Conservation (phyloP, 2,113 vertebrate species). For the Sinocyclocheilus anophthalmus region DNA sequence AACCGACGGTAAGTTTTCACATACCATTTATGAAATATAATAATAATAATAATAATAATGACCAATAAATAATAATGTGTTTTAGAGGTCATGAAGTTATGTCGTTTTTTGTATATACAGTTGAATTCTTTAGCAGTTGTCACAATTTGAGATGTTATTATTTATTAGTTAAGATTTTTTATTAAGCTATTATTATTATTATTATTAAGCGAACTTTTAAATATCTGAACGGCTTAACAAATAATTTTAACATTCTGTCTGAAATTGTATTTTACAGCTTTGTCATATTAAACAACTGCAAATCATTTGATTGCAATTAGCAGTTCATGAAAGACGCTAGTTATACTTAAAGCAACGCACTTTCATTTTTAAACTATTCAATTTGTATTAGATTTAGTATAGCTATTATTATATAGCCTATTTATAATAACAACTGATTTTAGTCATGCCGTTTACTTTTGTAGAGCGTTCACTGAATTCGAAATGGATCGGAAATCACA, state of each 20-base stretch:
- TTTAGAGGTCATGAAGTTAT: no score
- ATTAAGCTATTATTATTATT: not conserved
- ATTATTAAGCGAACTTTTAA: not conserved
- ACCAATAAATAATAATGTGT: no score
- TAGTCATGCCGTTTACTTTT: not conserved
- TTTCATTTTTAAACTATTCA: not conserved
- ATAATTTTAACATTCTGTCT: not conserved
- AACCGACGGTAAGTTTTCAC: conserved; percentile 83
- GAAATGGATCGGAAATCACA: not conserved
- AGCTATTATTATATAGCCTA: not conserved
- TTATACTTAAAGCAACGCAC: not conserved
- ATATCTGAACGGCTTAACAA: not conserved
- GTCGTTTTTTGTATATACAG: not conserved
- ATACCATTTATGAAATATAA: not conserved
- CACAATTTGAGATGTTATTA: not conserved
- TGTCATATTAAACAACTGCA: not conserved
- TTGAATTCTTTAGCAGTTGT: not conserved
- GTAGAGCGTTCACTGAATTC: not conserved
- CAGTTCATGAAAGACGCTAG: not conserved
- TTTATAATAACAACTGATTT: not conserved
- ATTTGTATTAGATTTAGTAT: no score
- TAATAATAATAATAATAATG: no score
- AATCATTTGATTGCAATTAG: no score
- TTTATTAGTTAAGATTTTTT: not conserved
- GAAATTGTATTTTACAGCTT: not conserved